Percentiles rank a stretch among this genome's conserved stretches.
phyloP scores from a whole-genome alignment of 1,140 invertebrate species.

The Trichonephila inaurata region DNA sequence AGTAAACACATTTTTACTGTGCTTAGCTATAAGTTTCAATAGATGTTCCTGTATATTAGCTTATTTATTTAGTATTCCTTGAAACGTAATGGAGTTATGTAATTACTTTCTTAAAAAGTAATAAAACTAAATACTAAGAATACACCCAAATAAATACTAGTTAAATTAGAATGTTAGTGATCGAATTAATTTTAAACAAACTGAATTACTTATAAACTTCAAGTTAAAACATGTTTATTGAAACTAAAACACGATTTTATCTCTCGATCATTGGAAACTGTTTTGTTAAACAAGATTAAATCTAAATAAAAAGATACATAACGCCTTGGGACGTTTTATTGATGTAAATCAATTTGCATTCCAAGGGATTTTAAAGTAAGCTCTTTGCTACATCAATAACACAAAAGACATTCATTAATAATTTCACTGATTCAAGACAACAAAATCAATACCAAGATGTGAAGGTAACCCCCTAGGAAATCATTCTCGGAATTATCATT shows the following conservation, averaged over 20 bases:
- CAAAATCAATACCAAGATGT: conserved; percentile 1
- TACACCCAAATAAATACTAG: no score
- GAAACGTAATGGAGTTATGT: no score
- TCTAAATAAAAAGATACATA: background rate
- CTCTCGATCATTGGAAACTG: background rate
- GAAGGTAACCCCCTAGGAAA: conserved; percentile 8
- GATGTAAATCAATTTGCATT: background rate
- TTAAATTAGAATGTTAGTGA: no score
- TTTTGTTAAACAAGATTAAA: background rate
- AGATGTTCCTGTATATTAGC: no score
- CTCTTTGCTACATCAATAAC: background rate
- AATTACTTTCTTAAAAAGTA: no score
- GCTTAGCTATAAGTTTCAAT: no score
- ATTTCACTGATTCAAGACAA: background rate
- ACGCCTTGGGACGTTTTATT: background rate
- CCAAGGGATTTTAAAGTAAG: background rate
- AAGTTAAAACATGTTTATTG: background rate
- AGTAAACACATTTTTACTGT: no score
- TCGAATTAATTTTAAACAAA: no score
- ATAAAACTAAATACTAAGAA: no score
- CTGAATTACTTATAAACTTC: no score
- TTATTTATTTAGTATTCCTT: no score
- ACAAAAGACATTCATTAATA: background rate
- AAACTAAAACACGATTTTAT: background rate
- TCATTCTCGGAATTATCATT: conserved; percentile 41